Evolutionary conservation across 2,113 vertebrate genomes (phyloP).

Genomic region (Mirounga angustirostris): DNA sequence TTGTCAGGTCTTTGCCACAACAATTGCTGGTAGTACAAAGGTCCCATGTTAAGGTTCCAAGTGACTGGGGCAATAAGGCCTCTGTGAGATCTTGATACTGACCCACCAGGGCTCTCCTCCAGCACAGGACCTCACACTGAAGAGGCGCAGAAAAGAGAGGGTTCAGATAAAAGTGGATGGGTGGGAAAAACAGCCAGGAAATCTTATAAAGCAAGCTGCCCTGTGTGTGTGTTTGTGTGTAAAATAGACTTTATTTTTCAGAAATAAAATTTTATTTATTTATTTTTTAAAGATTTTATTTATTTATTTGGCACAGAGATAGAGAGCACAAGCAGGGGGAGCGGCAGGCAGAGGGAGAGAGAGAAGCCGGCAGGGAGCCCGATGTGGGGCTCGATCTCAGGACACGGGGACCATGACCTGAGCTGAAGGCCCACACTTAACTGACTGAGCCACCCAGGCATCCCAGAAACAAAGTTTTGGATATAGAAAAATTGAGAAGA

Average conservation of each 20-base stretch:
- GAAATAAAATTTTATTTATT: background rate
- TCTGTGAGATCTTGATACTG: background rate
- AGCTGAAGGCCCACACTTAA: background rate
- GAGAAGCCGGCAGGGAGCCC: background rate
- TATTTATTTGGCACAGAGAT: no score
- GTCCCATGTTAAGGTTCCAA: background rate
- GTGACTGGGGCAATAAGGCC: rapidly evolving
- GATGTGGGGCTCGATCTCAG: background rate
- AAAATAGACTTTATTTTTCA: background rate
- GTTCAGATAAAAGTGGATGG: background rate
- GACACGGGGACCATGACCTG: background rate
- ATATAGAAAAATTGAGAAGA: background rate
- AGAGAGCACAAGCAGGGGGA: no score
- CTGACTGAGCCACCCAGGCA: background rate
- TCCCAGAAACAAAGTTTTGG: background rate
- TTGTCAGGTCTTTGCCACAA: background rate
- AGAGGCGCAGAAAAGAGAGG: background rate
- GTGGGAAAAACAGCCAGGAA: background rate
- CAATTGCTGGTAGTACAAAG: background rate
- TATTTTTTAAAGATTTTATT: background rate
- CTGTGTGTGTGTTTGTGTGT: background rate
- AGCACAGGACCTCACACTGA: background rate
- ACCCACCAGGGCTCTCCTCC: background rate
- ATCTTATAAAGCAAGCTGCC: background rate
- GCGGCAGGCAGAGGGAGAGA: no score